Evolutionary conservation across 2,113 vertebrate genomes (phyloP), one percentile per base, ranked within the genome.

Genomic region (Machaerirhynchus nigripectus): DNA sequence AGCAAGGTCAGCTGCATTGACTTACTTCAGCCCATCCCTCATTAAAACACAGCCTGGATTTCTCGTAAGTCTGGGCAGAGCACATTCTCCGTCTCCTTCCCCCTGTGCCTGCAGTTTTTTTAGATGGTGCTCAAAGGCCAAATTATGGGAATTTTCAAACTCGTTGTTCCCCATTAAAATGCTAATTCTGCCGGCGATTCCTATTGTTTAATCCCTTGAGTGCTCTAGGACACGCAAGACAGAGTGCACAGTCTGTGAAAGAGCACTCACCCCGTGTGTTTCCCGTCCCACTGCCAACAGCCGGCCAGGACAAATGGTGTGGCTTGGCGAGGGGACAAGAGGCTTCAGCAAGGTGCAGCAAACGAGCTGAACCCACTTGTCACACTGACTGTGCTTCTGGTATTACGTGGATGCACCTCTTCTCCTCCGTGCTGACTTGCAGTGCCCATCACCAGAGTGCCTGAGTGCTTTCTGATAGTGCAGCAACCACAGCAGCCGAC

Each of bases 101-200:
- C 74, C 44, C 56, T 80, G 68, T 24, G 53, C 92, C 82, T 74
- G 87, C 63, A 89, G 40, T 42, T 55, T 89, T 93, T 97, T 95
- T 39, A 87, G 85, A 85, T 89, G 86, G 63, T 91, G 92, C 95
- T 95, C 90, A 81, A 89, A 95, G 91, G 94, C 84, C 91, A 93
- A 94, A 95, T 96, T 87, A 97, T 89, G 92, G 85, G 96, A 95
- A 90, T 92, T 93, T 95, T 97, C 96, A 93, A 93, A 89, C 90
- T 97, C 87, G 76, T 93, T 95, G 91, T 97, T 97, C 94, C 61
- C 90, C 79, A 97, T 97, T 97, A 95, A 97, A 97, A 97, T 97
- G 94, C 90, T 97, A 98, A 97, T 96, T 89, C 96, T 88, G 78
- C 83, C 47, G n/a, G n/a, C 73, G 69, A 95, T 97, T 96, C 90